Evolutionary conservation across 2,113 vertebrate genomes (phyloP).

Genomic region (Meleagris gallopavo): DNA sequence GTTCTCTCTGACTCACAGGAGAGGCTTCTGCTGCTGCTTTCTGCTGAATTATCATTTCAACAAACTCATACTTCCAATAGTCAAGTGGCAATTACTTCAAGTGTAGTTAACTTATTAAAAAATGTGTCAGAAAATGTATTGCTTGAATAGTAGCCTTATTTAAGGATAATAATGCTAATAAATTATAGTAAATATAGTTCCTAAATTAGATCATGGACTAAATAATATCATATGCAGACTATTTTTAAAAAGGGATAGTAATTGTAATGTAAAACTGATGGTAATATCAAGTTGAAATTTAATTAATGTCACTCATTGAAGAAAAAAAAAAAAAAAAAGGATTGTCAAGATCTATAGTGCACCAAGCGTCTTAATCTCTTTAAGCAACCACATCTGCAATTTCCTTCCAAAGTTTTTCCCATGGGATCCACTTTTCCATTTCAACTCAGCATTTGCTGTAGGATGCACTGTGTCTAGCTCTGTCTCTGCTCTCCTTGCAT

Average conservation of each 20-base stretch:
- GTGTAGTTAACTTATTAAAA: background rate
- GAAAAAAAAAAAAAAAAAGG: background rate
- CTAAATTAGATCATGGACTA: background rate
- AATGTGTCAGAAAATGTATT: background rate
- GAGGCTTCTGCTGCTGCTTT: background rate
- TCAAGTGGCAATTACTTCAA: background rate
- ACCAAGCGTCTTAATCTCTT: background rate
- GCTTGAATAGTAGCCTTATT: background rate
- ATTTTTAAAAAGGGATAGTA: background rate
- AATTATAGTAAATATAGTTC: background rate
- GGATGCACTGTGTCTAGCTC: background rate
- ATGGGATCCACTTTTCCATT: background rate
- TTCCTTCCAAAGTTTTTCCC: accelerated
- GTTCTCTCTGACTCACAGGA: background rate
- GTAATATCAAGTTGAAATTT: background rate
- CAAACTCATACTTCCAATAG: background rate
- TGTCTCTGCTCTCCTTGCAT: background rate
- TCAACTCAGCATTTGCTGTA: background rate
- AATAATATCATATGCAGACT: background rate
- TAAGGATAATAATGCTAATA: background rate
- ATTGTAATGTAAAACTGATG: background rate
- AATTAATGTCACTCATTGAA: background rate
- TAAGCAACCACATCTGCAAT: background rate
- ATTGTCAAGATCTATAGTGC: background rate
- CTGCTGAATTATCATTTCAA: background rate